Evolutionary conservation across 1,140 invertebrate species (phyloP).

Genomic region (Linepithema humile): DNA sequence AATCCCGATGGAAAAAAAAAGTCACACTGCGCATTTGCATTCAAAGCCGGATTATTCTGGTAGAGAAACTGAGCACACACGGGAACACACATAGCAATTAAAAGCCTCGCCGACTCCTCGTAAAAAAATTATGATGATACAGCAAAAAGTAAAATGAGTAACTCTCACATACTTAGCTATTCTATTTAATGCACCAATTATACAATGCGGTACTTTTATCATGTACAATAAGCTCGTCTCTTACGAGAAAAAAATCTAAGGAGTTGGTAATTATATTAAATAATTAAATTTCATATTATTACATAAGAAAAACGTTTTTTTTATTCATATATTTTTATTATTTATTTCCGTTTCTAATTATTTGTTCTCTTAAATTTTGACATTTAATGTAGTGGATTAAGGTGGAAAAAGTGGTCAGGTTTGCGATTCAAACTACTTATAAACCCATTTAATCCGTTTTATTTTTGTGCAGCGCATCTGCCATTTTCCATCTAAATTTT

Average conservation of each 20-base stretch:
- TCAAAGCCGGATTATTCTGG: slow-evolving; percentile 49
- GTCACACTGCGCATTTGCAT: slow-evolving; percentile 33
- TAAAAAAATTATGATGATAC: slow-evolving; percentile 47
- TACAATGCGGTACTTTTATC: not conserved
- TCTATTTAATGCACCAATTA: slow-evolving; percentile 2
- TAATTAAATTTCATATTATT: not conserved
- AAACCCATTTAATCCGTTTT: not conserved
- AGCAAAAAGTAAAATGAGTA: slow-evolving; percentile 13
- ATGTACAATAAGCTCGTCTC: not conserved
- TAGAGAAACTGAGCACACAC: slow-evolving; percentile 13
- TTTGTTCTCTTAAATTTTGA: not conserved
- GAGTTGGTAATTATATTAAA: not conserved
- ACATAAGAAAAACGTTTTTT: not conserved
- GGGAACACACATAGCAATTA: slow-evolving; percentile 30
- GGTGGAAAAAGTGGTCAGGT: not conserved
- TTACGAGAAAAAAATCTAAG: not conserved
- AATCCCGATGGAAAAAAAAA: slow-evolving; percentile 54
- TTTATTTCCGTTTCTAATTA: not conserved
- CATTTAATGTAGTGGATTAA: not conserved
- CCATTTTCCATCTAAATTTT: not conserved
- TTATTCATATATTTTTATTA: not conserved
- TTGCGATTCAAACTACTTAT: not conserved
- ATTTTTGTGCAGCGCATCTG: not conserved
- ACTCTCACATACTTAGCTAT: not conserved
- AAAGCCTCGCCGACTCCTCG: slow-evolving; percentile 35